Conservation (phyloP, 2,888 invertebrate genomes). For the Cynaeus angustus region DNA sequence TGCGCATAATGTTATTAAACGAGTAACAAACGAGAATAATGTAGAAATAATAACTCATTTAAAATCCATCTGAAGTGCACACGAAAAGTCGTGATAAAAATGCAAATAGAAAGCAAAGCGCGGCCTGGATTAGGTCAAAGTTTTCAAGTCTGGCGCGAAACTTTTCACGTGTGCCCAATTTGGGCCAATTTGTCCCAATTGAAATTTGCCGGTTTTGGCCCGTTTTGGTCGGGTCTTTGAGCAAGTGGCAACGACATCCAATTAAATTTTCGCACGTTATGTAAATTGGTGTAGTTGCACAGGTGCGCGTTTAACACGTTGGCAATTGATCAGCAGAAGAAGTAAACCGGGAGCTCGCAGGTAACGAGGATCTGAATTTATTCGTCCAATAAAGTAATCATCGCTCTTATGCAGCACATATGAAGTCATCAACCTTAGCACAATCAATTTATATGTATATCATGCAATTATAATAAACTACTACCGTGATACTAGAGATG, state of each 20-base stretch:
- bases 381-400: slow-evolving; percentile 64
- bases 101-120: slow-evolving; percentile 60
- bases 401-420: slow-evolving; percentile 62
- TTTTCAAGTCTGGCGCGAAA: no score
- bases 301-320: slow-evolving; percentile 14
- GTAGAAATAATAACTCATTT: slow-evolving; percentile 63
- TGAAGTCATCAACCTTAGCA: slow-evolving; percentile 70
- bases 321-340: slow-evolving; percentile 23
- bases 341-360: slow-evolving; percentile 20
- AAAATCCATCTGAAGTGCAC: slow-evolving; percentile 58
- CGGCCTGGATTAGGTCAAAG: no score
- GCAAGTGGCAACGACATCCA: slow-evolving; percentile 1
- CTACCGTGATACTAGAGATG: slow-evolving; percentile 57
- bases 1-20: slow-evolving; percentile 48
- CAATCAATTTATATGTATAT: slow-evolving; percentile 73
- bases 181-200: neutral
- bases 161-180: neutral
- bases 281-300: slow-evolving; percentile 20
- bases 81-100: slow-evolving; percentile 63
- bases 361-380: slow-evolving; percentile 43
- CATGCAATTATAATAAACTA: slow-evolving; percentile 67
- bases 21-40: slow-evolving; percentile 58
- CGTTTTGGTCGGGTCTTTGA: neutral
- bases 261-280: slow-evolving; percentile 10
- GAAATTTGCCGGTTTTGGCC: neutral